A percentile compares a stretch with the other conserved stretches of the same genome.
These are phyloP conservation scores for Drosophila paranaensis DNA, from an alignment of 2,888 invertebrate species.

Conservation along the genomic window DNA sequence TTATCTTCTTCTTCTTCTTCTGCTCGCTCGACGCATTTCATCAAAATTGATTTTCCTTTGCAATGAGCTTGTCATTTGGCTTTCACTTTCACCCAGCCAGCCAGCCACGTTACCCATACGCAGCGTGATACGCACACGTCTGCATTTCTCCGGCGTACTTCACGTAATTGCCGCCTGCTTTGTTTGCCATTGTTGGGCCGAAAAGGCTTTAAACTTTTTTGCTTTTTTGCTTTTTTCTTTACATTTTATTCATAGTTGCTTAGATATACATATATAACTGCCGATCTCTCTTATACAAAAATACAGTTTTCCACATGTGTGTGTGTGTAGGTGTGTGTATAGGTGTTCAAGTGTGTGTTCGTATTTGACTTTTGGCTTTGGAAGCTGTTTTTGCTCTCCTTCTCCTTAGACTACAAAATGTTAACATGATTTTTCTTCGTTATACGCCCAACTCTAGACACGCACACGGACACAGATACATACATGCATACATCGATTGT, in stretches of 20 bases:
- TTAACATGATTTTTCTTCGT: slow-evolving; percentile 44
- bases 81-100: slow-evolving; percentile 60
- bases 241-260: slow-evolving; percentile 60
- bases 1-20: background rate
- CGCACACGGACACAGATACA: slow-evolving; percentile 13
- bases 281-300: slow-evolving; percentile 68
- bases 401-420: slow-evolving; percentile 40
- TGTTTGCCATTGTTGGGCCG: slow-evolving; percentile 34
- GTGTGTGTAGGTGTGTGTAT: slow-evolving; percentile 11
- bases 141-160: slow-evolving; percentile 57
- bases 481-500: background rate
- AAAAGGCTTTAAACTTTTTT: slow-evolving; percentile 28
- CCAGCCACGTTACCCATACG: slow-evolving; percentile 63
- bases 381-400: slow-evolving; percentile 62
- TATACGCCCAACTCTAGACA: slow-evolving; percentile 1
- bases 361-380: slow-evolving; percentile 58
- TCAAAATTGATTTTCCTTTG: slow-evolving; percentile 71
- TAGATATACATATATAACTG: slow-evolving; percentile 54
- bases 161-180: slow-evolving; percentile 50
- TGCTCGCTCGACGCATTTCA: slow-evolving; percentile 49
- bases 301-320: slow-evolving; percentile 67
- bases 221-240: slow-evolving; percentile 11
- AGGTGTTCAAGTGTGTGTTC: slow-evolving; percentile 20
- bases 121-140: slow-evolving; percentile 52
- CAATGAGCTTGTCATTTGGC: slow-evolving; percentile 55